Evolutionary conservation across 2,797 vertebrate species (phyloP), one percentile per base, ranked within the genome.

Genomic region (Sebastes hubbsi): DNA sequence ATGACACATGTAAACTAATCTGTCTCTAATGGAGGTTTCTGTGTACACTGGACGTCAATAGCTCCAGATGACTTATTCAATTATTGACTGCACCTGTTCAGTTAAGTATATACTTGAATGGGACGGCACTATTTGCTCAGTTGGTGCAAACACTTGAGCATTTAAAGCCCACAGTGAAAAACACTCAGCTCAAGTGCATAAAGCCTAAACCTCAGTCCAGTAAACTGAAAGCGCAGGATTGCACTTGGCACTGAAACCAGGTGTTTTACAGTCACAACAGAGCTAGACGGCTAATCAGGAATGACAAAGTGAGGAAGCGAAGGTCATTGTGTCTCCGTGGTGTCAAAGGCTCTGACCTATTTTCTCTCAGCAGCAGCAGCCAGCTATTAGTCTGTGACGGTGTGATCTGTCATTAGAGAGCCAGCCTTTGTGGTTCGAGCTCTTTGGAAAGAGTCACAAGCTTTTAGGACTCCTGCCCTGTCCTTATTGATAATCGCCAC

Each of bases 191-290:
- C 4, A 55, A 64, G 20, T 11, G 18, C 36, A 61, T 14, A 12
- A 60, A 77, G 32, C 55, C 30, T 11, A 10, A 78, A 58, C 32
- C 42, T 38, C 42, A 42, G 24, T 60, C 6, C 58, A 76, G 63
- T 29, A 42, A 62, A 72, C 22, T 13, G 56, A 18, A 24, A 58
- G 64, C 20, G 10, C 32, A 18, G 55, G 68, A 54, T 32, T 34
- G 54, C 27, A 64, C 78, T 85, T 78, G 69, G 58, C 73, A 72
- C 86, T 81, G 59, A 89, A 86, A 93, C 86, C 94, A 94, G 93
- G 83, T 92, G 91, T 91, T 88, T 81, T 71, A 32, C 74, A 86
- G 91, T 92, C 90, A 91, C 92, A 95, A 94, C 91, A 87, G 72
- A 84, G 89, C 68, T 83, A 77, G 78, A 64, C 66, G 1, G 79